These are phyloP conservation scores for Plectus sambesii DNA, from an alignment of 1,140 invertebrate genomes.

Conservation along the genomic window DNA sequence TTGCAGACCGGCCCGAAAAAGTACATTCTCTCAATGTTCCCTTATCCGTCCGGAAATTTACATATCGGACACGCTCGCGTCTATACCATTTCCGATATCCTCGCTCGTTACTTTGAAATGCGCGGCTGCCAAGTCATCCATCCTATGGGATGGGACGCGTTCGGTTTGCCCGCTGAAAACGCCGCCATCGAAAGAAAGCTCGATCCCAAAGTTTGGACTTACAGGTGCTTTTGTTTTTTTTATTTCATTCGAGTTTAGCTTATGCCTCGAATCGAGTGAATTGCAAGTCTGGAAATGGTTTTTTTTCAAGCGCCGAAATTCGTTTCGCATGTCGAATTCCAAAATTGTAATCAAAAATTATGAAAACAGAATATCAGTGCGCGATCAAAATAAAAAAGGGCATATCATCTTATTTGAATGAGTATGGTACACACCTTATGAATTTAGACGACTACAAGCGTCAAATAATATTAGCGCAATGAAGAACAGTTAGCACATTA, in stretches of 20 bases:
- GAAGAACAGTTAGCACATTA: too few species aligned
- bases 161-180: slow-evolving; percentile 97
- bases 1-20: slow-evolving; percentile 13
- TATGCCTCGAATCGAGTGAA: not conserved
- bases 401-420: too few species aligned
- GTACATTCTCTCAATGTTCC: slow-evolving; percentile 70
- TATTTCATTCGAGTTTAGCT: slow-evolving; percentile 5
- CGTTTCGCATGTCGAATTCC: too few species aligned
- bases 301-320: slow-evolving; percentile 10
- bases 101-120: slow-evolving; percentile 66
- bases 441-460: too few species aligned
- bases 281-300: not conserved
- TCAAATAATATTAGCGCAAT: too few species aligned
- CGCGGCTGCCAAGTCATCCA: slow-evolving; percentile 60
- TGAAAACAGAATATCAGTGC: too few species aligned
- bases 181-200: slow-evolving; percentile 76
- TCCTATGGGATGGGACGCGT: slow-evolving; percentile 99
- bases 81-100: slow-evolving; percentile 83
- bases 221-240: slow-evolving; percentile 46
- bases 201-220: slow-evolving; percentile 71
- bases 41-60: slow-evolving; percentile 88
- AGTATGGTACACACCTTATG: too few species aligned
- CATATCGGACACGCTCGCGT: slow-evolving; percentile 97
- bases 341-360: too few species aligned
- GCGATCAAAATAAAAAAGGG: too few species aligned